Evolutionary conservation across 2,797 vertebrate genomes (phyloP).

Genomic region (Discoglossus pictus): DNA sequence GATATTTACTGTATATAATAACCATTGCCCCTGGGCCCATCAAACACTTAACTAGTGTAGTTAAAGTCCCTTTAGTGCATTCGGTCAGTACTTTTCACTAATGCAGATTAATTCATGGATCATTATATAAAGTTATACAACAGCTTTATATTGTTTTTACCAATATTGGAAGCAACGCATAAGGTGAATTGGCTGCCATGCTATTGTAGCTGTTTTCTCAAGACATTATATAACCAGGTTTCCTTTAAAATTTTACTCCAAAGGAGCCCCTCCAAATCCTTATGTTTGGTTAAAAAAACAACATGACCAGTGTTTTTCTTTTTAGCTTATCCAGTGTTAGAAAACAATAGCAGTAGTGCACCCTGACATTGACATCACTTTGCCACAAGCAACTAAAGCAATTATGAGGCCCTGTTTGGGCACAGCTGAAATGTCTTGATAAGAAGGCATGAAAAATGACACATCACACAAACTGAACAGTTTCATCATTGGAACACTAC

Average conservation of each 20-base stretch:
- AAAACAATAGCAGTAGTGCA: conserved; percentile 71
- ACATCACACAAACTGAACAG: conserved; percentile 67
- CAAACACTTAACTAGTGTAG: too few species aligned
- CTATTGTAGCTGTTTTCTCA: too few species aligned
- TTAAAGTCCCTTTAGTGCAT: too few species aligned
- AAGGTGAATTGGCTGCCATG: too few species aligned
- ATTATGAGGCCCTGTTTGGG: conserved; percentile 68
- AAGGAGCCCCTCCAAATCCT: conserved; percentile 42
- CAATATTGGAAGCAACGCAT: too few species aligned
- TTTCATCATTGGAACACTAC: conserved; percentile 70
- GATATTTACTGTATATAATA: too few species aligned
- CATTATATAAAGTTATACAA: too few species aligned
- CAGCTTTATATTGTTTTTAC: too few species aligned
- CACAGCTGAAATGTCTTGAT: conserved; percentile 78
- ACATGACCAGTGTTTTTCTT: conserved; percentile 52
- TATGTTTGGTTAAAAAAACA: conserved; percentile 36
- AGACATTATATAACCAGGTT: conserved; percentile 22
- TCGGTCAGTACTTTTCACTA: too few species aligned
- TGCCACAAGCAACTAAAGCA: conserved; percentile 74
- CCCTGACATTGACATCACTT: conserved; percentile 79
- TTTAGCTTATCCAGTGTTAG: conserved; percentile 53
- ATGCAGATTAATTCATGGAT: too few species aligned
- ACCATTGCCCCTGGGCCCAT: too few species aligned
- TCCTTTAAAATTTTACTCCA: conserved; percentile 46
- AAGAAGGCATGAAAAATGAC: conserved; percentile 76